Evolutionary conservation across 2,797 vertebrate species (phyloP).

Genomic region (Chloroceryle amazona): DNA sequence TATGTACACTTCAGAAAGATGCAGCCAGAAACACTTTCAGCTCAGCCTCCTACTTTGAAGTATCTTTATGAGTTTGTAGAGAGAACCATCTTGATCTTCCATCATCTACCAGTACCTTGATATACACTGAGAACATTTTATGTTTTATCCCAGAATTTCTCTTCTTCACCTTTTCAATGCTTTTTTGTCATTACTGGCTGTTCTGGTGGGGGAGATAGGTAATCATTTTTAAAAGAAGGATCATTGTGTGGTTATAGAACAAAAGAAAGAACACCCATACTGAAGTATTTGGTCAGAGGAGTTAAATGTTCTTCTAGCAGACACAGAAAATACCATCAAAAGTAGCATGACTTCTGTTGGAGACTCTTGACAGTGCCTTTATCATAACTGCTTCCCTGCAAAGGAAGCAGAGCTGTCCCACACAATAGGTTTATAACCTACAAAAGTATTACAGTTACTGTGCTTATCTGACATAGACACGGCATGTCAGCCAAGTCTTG

Average conservation of each 20-base stretch:
- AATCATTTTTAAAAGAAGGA: neutral
- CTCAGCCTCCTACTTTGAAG: slow-evolving; percentile 80
- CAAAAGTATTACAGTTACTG: neutral
- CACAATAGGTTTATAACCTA: neutral
- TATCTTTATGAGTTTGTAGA: slow-evolving; percentile 76
- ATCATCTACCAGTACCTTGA: neutral
- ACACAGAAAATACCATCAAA: neutral
- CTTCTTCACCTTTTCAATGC: neutral
- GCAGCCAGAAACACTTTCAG: slow-evolving; percentile 84
- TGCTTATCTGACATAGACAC: neutral
- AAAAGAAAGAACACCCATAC: neutral
- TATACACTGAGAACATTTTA: neutral
- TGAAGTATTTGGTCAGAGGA: neutral
- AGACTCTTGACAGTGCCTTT: neutral
- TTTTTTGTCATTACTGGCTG: neutral
- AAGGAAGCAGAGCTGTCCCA: neutral
- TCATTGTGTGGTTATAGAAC: neutral
- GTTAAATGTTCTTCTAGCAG: neutral
- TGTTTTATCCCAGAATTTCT: neutral
- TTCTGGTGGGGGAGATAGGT: neutral
- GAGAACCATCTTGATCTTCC: neutral
- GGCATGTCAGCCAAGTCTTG: neutral
- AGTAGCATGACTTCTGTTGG: neutral
- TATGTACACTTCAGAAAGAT: slow-evolving; percentile 85
- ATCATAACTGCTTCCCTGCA: neutral